Evolutionary conservation across 1,140 invertebrate genomes (phyloP).

Genomic region (Drosophila albomicans): DNA sequence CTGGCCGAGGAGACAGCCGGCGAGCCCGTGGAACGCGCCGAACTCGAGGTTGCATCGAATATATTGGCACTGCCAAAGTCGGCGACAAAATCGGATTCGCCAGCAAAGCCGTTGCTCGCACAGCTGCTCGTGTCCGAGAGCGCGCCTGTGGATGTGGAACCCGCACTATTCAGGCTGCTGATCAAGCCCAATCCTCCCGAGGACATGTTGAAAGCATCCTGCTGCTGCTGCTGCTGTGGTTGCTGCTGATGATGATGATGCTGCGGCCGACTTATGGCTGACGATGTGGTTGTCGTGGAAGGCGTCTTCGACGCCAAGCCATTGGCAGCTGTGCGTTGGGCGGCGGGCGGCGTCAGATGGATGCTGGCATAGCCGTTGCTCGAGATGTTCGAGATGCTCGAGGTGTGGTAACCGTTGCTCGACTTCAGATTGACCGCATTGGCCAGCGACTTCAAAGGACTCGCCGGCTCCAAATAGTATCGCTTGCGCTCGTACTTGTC

Average conservation of each 20-base stretch:
- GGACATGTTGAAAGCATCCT: constrained; percentile 56
- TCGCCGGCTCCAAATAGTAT: constrained; percentile 89
- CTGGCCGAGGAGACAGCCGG: constrained; percentile 72
- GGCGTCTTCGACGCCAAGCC: constrained; percentile 47
- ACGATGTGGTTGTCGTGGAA: constrained; percentile 53
- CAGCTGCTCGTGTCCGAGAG: constrained; percentile 80
- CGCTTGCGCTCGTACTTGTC: constrained; percentile 97
- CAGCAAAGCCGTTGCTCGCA: constrained; percentile 82
- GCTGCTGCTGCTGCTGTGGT: constrained; percentile 35
- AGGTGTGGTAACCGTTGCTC: no score
- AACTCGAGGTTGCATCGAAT: constrained; percentile 82
- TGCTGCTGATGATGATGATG: constrained; percentile 63
- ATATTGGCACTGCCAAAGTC: constrained; percentile 88
- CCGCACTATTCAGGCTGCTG: constrained; percentile 78
- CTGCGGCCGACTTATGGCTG: constrained; percentile 77
- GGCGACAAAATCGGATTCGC: constrained; percentile 87
- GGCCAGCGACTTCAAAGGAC: constrained; percentile 85
- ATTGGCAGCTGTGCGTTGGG: constrained; percentile 76
- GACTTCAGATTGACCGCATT: constrained; percentile 80
- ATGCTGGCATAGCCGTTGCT: constrained; percentile 74
- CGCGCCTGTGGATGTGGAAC: constrained; percentile 82
- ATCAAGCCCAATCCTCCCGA: constrained; percentile 48
- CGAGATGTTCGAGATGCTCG: constrained; percentile 30
- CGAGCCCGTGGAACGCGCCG: constrained; percentile 69
- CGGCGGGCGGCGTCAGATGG: constrained; percentile 76